Base-by-base conservation (phyloP, 2,888 invertebrate species). In the Acronicta alni region DNA sequence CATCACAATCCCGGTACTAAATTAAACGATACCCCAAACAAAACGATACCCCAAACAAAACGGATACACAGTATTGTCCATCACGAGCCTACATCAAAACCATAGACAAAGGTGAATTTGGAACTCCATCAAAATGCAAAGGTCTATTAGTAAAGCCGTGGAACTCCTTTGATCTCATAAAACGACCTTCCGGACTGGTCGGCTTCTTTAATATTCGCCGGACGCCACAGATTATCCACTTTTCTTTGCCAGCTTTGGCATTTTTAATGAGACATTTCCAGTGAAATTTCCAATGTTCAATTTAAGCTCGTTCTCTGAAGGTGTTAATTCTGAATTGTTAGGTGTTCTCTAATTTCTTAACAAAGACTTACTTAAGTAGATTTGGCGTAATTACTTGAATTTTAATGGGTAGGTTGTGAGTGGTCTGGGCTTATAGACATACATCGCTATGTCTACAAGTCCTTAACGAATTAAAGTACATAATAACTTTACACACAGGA, bases 201-300 rank as follows among this genome's bases (percentile, higher is more conserved):
- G 85, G 83, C 86, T 88, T 87, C 89, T 89, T 89, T 89, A 89
- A 91, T 88, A 86, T 88, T 89, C 88, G 83, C 86, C 83, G 80
- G 89, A 89, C 86, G 87, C 83, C 84, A 85, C 87, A 89, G 91
- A 91, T 91, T 92, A 92, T 89, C 88, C 88, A 90, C 90, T 91
- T 89, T 89, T 89, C 87, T 87, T 89, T 83, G 82, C 83, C 80
- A 78, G 87, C 86, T 90, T 90, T 87, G 86, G 89, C 86, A 91
- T 91, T 88, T 88, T 87, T 88, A 91, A 91, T 90, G 87, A 91
- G 89, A 85, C 82, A 82, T 85, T 85, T 86, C 79, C 78, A 81
- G 78, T 80, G 75, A 81, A 84, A 83, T 86, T 86, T 84, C 80
- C 84, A 86, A 86, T 83, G 79, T 78, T 79, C 75, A 75, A 79